Base-by-base conservation (phyloP, 2,113 vertebrate species). In the Maccullochella peelii region DNA sequence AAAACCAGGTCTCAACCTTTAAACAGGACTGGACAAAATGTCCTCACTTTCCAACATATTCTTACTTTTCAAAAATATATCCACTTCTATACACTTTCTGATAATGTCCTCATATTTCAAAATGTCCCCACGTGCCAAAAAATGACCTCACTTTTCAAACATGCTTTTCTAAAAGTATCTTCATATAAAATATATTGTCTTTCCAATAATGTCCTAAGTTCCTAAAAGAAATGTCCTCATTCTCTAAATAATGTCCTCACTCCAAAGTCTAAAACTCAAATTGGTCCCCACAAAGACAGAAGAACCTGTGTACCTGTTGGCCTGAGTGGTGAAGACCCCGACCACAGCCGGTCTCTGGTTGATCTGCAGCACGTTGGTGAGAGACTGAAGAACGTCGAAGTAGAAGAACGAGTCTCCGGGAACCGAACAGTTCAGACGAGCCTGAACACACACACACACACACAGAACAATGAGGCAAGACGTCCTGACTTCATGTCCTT, bases 351-450 rank as follows among this genome's bases (percentile, higher is more conserved):
- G 93, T 7, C 87, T 95, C 52, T 96, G 96, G 27, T 96, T 95
- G 82, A 98, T 94, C 93, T 94, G 94, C 65, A 95, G 86, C 7
- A 96, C 88, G 50, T 95, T 90, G 23, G 94, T 90, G 77, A 98
- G 93, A 0, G 97, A 97, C 93, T 98, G 97, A 58, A 99, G 95
- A 18, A 97, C 96, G 0, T 99, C 97, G 0, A 99, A 99, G 92
- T 98, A 97, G 94, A 99, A 99, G 91, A 96, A 84, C 2, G 96
- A 95, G 10, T 99, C 97, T 1, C 98, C 98, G 0, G 98, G 96
- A 15, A 99, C 86, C 0, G 98, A 96, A 79, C 98, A 99, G 89
- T 97, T 97, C 63, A 99, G 95, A 57, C 98, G 96, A 15, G 97
- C 96, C 93, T 94, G 68, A 14, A 70, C 62, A 58, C 7, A 18